These are phyloP conservation scores for Notarius quadriscutis DNA, from an alignment of 2,113 vertebrate species.

Conservation along the genomic window DNA sequence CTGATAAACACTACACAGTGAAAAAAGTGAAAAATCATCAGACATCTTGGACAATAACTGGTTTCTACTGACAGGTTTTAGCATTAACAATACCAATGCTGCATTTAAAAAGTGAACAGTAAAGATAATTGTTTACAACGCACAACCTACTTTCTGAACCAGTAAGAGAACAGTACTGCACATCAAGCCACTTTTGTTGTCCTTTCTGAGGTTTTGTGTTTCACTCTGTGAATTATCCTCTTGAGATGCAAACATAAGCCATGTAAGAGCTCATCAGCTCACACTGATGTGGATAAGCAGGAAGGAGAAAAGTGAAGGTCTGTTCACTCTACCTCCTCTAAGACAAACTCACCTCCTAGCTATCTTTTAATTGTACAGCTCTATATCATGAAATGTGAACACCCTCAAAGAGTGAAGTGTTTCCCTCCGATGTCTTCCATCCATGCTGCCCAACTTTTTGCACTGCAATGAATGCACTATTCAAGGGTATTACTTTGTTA, in stretches of 20 bases:
- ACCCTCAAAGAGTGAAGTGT: constrained; percentile 39
- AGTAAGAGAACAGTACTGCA: constrained; percentile 40
- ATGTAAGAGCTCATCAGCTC: constrained; percentile 25
- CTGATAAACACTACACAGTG: background rate
- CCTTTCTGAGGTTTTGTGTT: constrained; percentile 31
- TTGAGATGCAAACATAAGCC: constrained; percentile 52
- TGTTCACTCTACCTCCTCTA: constrained; percentile 67
- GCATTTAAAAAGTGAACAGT: background rate
- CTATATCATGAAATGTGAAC: constrained; percentile 35
- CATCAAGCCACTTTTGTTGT: constrained; percentile 46
- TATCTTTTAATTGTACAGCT: constrained; percentile 47
- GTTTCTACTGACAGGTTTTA: background rate
- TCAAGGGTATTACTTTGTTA: background rate
- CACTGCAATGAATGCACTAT: constrained; percentile 53
- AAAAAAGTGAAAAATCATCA: background rate
- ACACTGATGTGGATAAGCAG: constrained; percentile 18
- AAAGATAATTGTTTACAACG: constrained; percentile 42
- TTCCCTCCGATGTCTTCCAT: constrained; percentile 61
- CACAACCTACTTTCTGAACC: constrained; percentile 38
- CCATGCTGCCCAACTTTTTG: constrained; percentile 46
- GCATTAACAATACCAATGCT: background rate
- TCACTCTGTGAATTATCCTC: constrained; percentile 40
- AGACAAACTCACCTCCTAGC: constrained; percentile 58
- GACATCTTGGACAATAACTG: background rate
- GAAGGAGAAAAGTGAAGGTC: constrained; percentile 57